Percentiles rank a stretch among this genome's conserved stretches.
Conservation (phyloP, 30 jellyfish, hydroid and myxozoan genomes). For the Hydractinia echinata region DNA sequence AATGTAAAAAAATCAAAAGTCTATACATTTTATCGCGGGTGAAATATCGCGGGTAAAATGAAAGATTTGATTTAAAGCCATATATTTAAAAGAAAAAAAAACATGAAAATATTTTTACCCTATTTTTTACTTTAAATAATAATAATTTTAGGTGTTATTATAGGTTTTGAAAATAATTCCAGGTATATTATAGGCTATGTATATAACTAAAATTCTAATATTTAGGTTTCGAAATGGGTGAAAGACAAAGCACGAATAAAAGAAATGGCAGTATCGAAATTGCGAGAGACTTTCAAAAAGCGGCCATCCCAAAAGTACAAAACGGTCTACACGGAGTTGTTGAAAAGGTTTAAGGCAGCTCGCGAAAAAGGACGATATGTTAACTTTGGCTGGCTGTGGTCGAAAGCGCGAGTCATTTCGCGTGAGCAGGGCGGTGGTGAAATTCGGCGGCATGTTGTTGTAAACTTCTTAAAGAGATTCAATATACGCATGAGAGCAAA, state of each 20-base stretch:
- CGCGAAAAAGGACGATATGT: not conserved
- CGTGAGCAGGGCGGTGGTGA: not conserved
- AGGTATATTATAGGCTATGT: no score
- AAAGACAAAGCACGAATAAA: not conserved
- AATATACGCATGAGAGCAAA: not conserved
- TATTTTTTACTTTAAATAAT: no score
- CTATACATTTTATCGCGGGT: no score
- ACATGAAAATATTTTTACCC: no score
- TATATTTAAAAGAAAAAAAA: no score
- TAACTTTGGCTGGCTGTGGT: slow-evolving; percentile 6
- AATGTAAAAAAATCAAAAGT: no score
- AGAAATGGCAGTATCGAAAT: not conserved
- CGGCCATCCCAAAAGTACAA: slow-evolving; percentile 1
- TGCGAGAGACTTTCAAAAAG: not conserved
- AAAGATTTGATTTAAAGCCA: no score
- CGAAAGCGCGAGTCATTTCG: not conserved
- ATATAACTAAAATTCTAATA: no score
- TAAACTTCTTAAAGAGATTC: not conserved
- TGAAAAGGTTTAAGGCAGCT: not conserved
- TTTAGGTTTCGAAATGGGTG: not conserved
- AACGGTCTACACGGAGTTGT: not conserved
- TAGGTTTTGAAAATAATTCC: no score
- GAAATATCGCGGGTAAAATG: no score
- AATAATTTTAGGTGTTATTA: no score
- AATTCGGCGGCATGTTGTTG: not conserved